phyloP scores from a whole-genome alignment of 2,113 vertebrate genomes.

The Petrocephalus zakoni region DNA sequence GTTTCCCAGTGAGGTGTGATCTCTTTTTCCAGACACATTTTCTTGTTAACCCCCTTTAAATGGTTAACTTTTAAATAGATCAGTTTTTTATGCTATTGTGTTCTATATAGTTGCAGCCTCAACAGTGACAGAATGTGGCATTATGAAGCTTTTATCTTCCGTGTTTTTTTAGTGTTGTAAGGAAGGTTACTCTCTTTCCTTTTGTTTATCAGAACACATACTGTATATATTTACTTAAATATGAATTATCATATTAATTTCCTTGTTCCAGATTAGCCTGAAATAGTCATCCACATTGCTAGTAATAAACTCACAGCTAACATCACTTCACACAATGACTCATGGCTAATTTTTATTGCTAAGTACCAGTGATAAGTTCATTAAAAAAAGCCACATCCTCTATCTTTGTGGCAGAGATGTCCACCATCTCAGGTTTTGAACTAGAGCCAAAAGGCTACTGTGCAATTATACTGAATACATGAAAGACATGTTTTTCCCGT shows the following conservation, averaged over 20 bases:
- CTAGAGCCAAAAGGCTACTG: neutral
- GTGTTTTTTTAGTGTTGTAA: neutral
- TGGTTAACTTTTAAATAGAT: neutral
- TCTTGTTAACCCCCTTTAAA: neutral
- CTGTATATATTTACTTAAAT: neutral
- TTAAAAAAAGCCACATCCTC: neutral
- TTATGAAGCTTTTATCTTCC: neutral
- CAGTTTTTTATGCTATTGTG: slow-evolving; percentile 21
- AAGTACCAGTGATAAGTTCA: slow-evolving; percentile 8
- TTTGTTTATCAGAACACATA: neutral
- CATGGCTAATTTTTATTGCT: neutral
- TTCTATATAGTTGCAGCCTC: neutral
- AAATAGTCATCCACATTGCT: neutral
- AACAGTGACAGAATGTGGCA: neutral
- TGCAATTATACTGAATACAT: neutral
- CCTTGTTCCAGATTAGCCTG: neutral
- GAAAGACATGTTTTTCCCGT: neutral
- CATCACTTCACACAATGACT: slow-evolving; percentile 17
- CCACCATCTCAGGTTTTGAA: neutral
- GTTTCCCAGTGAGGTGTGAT: neutral
- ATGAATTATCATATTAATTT: neutral
- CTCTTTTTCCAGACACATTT: neutral
- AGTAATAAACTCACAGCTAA: slow-evolving; percentile 14
- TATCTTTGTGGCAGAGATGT: slow-evolving; percentile 9
- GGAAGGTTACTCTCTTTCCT: neutral